A percentile compares a stretch with the other conserved stretches of the same genome.
Conservation (phyloP, 2,888 invertebrate species). For the Tetragonisca angustula region DNA sequence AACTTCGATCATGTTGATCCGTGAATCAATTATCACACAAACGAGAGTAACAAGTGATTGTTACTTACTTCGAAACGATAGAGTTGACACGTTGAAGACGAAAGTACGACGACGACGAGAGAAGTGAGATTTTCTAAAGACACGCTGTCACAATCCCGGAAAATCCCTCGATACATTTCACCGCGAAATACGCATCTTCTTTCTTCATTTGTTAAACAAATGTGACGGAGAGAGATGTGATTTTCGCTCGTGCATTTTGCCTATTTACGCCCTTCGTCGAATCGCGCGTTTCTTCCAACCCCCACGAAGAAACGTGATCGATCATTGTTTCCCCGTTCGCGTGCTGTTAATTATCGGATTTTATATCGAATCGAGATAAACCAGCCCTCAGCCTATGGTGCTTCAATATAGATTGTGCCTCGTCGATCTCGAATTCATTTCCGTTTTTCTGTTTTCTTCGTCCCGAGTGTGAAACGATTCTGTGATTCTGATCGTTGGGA, state of each 20-base stretch:
- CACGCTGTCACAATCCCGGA: not conserved
- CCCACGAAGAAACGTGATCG: not conserved
- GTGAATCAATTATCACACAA: not conserved
- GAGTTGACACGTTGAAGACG: not conserved
- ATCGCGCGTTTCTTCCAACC: not conserved
- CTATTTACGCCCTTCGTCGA: not conserved
- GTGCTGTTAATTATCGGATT: constrained; percentile 7
- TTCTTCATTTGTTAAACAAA: not conserved
- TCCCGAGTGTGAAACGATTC: constrained; percentile 15
- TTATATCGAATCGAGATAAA: constrained; percentile 18
- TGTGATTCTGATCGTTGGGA: not conserved
- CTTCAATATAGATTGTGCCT: constrained; percentile 11
- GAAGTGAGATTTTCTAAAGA: not conserved
- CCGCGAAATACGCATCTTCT: too few relatives aligned
- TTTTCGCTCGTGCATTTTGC: not conserved
- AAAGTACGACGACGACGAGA: not conserved
- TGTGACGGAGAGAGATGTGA: not conserved
- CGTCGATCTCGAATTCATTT: not conserved
- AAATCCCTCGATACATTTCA: not conserved
- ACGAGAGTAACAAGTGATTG: not conserved
- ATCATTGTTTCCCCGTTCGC: not conserved
- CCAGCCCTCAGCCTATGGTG: constrained; percentile 6
- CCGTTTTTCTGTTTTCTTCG: not conserved
- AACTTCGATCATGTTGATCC: not conserved
- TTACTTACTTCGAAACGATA: not conserved